phyloP scores from a whole-genome alignment of 2,797 vertebrate genomes.

The Silurus aristotelis region DNA sequence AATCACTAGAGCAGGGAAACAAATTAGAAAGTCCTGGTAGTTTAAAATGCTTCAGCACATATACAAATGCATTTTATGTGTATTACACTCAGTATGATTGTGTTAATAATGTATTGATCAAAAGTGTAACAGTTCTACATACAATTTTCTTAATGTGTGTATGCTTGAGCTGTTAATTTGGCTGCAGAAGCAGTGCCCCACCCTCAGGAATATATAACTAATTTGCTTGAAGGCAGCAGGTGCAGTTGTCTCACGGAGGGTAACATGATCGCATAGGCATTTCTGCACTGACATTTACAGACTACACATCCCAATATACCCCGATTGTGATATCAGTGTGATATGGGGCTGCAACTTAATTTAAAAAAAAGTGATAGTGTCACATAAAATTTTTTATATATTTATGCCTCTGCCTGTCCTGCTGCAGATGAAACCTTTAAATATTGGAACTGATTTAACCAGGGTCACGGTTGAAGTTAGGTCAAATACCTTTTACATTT shows the following conservation, averaged over 20 bases:
- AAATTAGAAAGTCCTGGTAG: conserved; percentile 61
- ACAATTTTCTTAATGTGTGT: background rate
- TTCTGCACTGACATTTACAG: conserved; percentile 21
- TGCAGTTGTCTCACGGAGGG: conserved; percentile 54
- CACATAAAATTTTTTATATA: background rate
- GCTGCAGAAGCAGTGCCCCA: background rate
- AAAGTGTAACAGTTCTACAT: background rate
- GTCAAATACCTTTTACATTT: background rate
- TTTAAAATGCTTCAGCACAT: background rate
- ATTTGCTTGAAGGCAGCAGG: conserved; percentile 70
- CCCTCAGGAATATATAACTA: conserved; percentile 39
- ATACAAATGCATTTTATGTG: background rate
- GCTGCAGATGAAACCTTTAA: background rate
- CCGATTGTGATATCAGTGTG: background rate
- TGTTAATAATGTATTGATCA: conserved; percentile 19
- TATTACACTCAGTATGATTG: conserved; percentile 3
- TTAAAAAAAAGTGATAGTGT: background rate
- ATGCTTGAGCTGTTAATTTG: conserved; percentile 27
- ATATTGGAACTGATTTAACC: background rate
- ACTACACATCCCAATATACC: conserved; percentile 43
- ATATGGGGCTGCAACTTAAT: background rate
- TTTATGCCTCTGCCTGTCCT: background rate
- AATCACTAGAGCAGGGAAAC: conserved; percentile 57
- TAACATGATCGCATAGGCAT: conserved; percentile 46
- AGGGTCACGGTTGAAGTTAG: background rate